phyloP scores from a whole-genome alignment of 2,113 vertebrate species.

The Chlamydotis undulata region DNA sequence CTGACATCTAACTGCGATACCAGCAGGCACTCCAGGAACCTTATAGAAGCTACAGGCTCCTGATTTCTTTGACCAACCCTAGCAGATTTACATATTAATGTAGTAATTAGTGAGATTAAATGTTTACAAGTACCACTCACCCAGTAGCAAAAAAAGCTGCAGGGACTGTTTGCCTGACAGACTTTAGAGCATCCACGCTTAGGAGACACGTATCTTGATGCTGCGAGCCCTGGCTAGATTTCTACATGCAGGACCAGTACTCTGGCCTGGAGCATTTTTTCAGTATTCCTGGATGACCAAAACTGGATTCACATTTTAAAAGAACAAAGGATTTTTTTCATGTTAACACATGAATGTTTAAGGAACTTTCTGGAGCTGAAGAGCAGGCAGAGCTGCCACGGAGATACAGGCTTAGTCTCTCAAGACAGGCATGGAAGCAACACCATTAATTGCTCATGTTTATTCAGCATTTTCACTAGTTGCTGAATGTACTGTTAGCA shows the following conservation, averaged over 20 bases:
- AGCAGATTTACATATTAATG: neutral
- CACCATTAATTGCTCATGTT: neutral
- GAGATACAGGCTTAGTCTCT: neutral
- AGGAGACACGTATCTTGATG: neutral
- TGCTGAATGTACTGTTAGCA: neutral
- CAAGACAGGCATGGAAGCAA: neutral
- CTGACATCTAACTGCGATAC: neutral
- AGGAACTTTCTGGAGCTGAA: neutral
- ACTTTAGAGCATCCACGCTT: neutral
- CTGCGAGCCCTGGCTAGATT: neutral
- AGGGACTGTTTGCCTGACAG: neutral
- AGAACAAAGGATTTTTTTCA: neutral
- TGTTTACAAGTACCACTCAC: neutral
- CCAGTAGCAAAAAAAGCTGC: neutral
- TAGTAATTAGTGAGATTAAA: neutral
- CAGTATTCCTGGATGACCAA: rapidly evolving
- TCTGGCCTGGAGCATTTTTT: neutral
- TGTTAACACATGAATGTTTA: neutral
- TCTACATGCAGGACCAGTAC: neutral
- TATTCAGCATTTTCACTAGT: neutral
- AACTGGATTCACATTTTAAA: neutral
- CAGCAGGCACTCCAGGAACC: neutral
- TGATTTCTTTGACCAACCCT: neutral
- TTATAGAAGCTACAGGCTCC: neutral
- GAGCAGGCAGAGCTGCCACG: neutral